Conservation (phyloP, 2,113 vertebrate genomes). For the Gorilla gorilla region DNA sequence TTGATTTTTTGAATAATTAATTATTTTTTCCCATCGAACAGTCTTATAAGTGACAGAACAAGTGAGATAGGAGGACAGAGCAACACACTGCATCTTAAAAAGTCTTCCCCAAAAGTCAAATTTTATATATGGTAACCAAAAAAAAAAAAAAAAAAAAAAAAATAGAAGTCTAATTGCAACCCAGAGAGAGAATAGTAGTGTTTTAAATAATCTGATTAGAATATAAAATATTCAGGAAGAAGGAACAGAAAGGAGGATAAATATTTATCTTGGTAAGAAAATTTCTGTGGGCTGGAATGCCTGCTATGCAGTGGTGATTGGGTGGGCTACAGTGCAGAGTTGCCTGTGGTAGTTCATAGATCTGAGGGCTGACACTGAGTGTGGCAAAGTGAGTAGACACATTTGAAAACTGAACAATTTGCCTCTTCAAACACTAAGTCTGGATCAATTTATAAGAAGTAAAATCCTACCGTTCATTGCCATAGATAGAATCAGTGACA, state of each 20-base stretch:
- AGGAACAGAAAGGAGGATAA: not conserved
- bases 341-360: too few species aligned
- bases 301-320: too few species aligned
- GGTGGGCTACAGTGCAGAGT: too few species aligned
- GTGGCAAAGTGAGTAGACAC: too few species aligned
- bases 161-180: not conserved
- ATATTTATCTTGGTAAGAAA: too few species aligned
- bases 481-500: not conserved
- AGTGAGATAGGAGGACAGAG: not conserved
- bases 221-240: not conserved
- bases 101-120: not conserved
- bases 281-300: too few species aligned
- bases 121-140: not conserved
- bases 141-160: not conserved
- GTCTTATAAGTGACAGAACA: not conserved
- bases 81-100: not conserved
- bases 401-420: too few species aligned
- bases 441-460: too few species aligned
- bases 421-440: too few species aligned
- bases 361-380: too few species aligned
- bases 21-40: not conserved
- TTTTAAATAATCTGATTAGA: not conserved
- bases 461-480: not conserved
- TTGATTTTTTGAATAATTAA: not conserved
- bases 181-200: not conserved